A percentile compares a stretch with the other conserved stretches of the same genome.
Conservation (phyloP, 1,140 invertebrate species). For the silkworm (Bombyx mori) region DNA sequence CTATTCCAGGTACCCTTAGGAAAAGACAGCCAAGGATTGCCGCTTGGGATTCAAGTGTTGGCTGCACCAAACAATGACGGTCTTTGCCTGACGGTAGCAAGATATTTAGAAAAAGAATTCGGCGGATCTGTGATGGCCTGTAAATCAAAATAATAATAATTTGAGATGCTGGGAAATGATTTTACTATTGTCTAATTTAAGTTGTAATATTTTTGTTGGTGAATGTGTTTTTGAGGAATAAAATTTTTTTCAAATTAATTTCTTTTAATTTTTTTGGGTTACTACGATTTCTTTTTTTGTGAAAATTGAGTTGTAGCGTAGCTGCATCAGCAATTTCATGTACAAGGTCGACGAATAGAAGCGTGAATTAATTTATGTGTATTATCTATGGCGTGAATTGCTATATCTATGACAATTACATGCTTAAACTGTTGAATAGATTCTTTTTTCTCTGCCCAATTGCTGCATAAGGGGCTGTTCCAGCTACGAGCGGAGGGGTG, state of each 20-base stretch:
- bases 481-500: too few species aligned
- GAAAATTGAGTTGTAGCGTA: too few species aligned
- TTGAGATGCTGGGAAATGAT: background rate
- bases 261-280: background rate
- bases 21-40: slow-evolving; percentile 79
- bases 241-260: background rate
- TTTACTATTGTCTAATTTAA: background rate
- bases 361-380: too few species aligned
- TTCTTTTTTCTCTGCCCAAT: too few species aligned
- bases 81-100: slow-evolving; percentile 86
- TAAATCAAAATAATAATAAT: slow-evolving; percentile 12
- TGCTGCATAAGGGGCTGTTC: too few species aligned
- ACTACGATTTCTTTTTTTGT: too few species aligned
- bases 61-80: slow-evolving; percentile 85
- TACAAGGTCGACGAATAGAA: too few species aligned
- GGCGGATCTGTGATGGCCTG: slow-evolving; percentile 87
- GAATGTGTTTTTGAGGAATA: background rate
- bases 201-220: background rate
- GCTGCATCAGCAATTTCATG: too few species aligned
- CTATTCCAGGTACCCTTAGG: slow-evolving; percentile 81
- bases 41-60: slow-evolving; percentile 87
- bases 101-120: slow-evolving; percentile 88
- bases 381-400: too few species aligned
- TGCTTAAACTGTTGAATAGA: too few species aligned
- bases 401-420: too few species aligned